Conservation (phyloP, 2,888 invertebrate species). For the Cancer borealis region DNA sequence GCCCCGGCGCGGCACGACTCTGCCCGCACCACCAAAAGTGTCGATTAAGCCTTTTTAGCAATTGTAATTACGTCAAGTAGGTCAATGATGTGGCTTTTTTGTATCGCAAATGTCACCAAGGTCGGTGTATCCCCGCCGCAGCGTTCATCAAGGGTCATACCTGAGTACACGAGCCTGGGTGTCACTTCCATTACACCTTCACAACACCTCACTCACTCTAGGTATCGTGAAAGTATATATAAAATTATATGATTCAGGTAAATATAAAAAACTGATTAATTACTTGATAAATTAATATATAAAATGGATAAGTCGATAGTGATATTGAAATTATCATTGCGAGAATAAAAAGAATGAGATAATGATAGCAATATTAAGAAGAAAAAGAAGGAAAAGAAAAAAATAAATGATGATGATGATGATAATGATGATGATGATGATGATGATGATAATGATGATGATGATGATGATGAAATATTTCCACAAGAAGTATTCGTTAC, state of each 20-base stretch:
- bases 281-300: background rate
- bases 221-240: background rate
- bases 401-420: background rate
- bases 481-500: background rate
- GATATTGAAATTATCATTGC: background rate
- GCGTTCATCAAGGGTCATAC: background rate
- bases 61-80: constrained; percentile 43
- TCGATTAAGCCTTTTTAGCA: constrained; percentile 43
- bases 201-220: background rate
- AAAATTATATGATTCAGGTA: too few relatives aligned
- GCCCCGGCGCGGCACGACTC: background rate
- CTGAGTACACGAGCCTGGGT: background rate
- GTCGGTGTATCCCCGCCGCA: background rate
- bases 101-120: background rate
- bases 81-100: constrained; percentile 13
- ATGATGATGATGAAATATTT: background rate
- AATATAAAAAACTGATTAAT: too few relatives aligned
- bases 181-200: background rate
- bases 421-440: background rate
- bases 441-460: background rate
- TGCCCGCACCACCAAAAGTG: constrained; percentile 36
- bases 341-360: background rate
- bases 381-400: too few relatives aligned
- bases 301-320: background rate
- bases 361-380: background rate